These are phyloP conservation scores for Pangasius larnaudii DNA, from an alignment of 2,797 vertebrate genomes.

Conservation along the genomic window DNA sequence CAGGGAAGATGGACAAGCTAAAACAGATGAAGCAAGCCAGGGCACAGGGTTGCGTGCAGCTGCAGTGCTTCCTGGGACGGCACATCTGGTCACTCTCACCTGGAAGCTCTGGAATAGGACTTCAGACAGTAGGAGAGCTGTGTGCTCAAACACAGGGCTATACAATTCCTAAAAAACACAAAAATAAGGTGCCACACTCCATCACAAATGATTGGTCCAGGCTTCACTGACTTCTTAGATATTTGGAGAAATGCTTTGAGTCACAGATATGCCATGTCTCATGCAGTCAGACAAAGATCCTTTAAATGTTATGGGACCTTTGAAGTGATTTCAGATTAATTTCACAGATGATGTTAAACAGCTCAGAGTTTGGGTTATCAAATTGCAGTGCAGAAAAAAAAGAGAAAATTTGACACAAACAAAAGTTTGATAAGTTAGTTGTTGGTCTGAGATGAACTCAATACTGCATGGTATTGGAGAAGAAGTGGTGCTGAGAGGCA, in stretches of 20 bases:
- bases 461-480: background rate
- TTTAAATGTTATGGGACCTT: slow-evolving; percentile 52
- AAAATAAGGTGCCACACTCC: background rate
- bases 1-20: slow-evolving; percentile 77
- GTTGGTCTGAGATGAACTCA: slow-evolving; percentile 27
- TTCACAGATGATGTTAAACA: slow-evolving; percentile 30
- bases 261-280: slow-evolving; percentile 30
- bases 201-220: slow-evolving; percentile 6
- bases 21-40: slow-evolving; percentile 74
- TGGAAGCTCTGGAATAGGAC: slow-evolving; percentile 64
- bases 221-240: slow-evolving; percentile 53
- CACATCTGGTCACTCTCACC: slow-evolving; percentile 77
- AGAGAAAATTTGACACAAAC: slow-evolving; percentile 23
- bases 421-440: background rate
- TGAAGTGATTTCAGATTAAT: slow-evolving; percentile 44
- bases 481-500: slow-evolving; percentile 3
- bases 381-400: slow-evolving; percentile 25
- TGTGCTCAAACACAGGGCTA: slow-evolving; percentile 67
- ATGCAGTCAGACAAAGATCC: slow-evolving; percentile 35
- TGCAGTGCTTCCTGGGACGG: slow-evolving; percentile 66
- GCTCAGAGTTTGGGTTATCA: slow-evolving; percentile 19
- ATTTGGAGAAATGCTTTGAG: slow-evolving; percentile 47
- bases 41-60: slow-evolving; percentile 64
- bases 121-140: slow-evolving; percentile 68
- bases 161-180: slow-evolving; percentile 62